Evolutionary conservation across 1,140 invertebrate species (phyloP), one percentile per base, ranked within the genome.

Genomic region (Carposina sasakii): DNA sequence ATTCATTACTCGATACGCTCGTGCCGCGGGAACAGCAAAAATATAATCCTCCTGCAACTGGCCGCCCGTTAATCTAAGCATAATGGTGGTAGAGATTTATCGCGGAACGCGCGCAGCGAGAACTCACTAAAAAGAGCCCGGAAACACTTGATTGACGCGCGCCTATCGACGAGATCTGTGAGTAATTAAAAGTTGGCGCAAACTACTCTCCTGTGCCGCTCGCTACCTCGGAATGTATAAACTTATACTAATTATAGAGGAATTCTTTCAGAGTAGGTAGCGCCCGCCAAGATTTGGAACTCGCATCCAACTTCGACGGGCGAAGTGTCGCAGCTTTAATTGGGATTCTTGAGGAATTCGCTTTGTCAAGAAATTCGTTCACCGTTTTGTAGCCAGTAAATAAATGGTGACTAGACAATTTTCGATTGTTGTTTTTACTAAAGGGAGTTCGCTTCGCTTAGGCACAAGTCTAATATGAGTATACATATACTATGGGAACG

Each of bases 311-410:
- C 56, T 77, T 75, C 60, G 61, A 65, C 67, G 64, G n/a, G 45
- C 49, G 46, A 53, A 74, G 63, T 68, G 69, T 73, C 67, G 66
- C 75, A 62, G 70, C 59, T 76, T 81, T 81, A 81, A 81, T 81
- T 81, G 73, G 66, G 69, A 81, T 76, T 74, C 73, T 76, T 74
- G 54, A 62, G 54, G 71, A 75, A 81, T 77, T 71, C 62, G 63
- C 70, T 76, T 75, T 72, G 67, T 75, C 62, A 58, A 60, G 63
- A 67, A 72, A 68, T 73, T 67, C 63, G 66, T 66, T 68, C 59
- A 48, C 30, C 43, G 55, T n/a, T n/a, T n/a, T n/a, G n/a, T n/a
- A n/a, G n/a, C n/a, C 20, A 20, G 19, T 39, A 60, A 63, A 68
- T 66, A 63, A 70, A 76, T 60, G 61, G 63, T 60, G 59, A 58